A percentile compares a stretch with the other conserved stretches of the same genome.
These are phyloP conservation scores for Psilopogon haemacephalus DNA, from an alignment of 2,113 vertebrate species.

Conservation along the genomic window DNA sequence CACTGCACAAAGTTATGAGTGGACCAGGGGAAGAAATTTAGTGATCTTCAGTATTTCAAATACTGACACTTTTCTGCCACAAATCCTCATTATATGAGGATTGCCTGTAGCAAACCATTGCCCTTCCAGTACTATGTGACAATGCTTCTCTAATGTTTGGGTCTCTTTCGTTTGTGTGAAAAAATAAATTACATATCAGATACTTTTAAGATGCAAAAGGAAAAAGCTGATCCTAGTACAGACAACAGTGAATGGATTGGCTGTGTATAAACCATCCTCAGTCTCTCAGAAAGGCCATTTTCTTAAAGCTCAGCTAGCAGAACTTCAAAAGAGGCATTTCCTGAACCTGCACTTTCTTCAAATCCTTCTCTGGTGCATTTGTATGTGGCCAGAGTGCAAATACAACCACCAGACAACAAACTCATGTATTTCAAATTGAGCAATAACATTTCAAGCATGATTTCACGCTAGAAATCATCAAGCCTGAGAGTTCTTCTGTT, in stretches of 20 bases:
- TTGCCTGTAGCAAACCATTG: neutral
- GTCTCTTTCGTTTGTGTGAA: neutral
- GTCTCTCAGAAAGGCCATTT: neutral
- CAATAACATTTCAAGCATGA: neutral
- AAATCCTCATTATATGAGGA: neutral
- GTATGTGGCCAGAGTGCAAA: neutral
- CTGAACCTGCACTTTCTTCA: neutral
- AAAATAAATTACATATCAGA: neutral
- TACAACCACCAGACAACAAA: neutral
- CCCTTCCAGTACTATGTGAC: neutral
- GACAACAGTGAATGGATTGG: fast-evolving
- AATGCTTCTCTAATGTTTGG: neutral
- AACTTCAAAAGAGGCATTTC: neutral
- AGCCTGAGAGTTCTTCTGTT: neutral
- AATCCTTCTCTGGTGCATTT: neutral
- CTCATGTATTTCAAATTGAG: neutral
- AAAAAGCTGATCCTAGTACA: neutral
- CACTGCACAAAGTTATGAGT: neutral
- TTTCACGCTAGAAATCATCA: neutral
- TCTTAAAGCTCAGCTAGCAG: neutral
- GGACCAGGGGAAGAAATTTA: neutral
- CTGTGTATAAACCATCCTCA: neutral
- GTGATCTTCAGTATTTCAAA: neutral
- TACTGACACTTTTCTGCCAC: neutral
- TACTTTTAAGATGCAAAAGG: neutral